phyloP scores from a whole-genome alignment of 2,888 invertebrate species.

The Pollenia labialis region DNA sequence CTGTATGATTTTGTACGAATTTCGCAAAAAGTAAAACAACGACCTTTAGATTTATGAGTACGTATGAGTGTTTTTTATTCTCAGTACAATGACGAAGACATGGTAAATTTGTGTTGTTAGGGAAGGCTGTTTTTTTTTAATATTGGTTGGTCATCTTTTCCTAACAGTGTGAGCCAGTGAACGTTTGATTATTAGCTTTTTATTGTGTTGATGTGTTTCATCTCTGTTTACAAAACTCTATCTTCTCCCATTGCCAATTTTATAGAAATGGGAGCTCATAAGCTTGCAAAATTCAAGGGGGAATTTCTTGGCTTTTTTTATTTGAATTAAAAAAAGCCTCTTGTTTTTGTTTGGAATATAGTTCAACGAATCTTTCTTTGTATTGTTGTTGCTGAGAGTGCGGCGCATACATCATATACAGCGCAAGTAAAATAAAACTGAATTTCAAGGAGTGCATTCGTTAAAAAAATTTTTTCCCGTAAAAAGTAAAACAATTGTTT shows the following conservation, averaged over 20 bases:
- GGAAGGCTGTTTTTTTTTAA: slow-evolving; percentile 20
- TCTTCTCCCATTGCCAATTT: slow-evolving; percentile 72
- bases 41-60: slow-evolving; percentile 55
- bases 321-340: slow-evolving; percentile 21
- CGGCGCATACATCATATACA: slow-evolving; percentile 1
- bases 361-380: slow-evolving; percentile 71
- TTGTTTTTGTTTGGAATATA: slow-evolving; percentile 70
- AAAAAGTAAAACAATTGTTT: too few relatives aligned
- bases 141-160: background rate
- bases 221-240: slow-evolving; percentile 62
- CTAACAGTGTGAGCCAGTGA: background rate
- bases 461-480: background rate
- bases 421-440: slow-evolving; percentile 1
- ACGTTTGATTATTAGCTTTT: background rate
- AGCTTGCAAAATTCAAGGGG: background rate
- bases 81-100: slow-evolving; percentile 19
- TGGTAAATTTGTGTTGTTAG: slow-evolving; percentile 59
- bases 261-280: slow-evolving; percentile 30
- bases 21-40: slow-evolving; percentile 44
- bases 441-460: slow-evolving; percentile 12
- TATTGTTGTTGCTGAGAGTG: slow-evolving; percentile 23
- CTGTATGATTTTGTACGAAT: background rate
- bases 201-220: background rate
- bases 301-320: slow-evolving; percentile 21
- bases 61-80: slow-evolving; percentile 25